Conservation (phyloP, 2,888 invertebrate genomes). For the Macrophya annulata region DNA sequence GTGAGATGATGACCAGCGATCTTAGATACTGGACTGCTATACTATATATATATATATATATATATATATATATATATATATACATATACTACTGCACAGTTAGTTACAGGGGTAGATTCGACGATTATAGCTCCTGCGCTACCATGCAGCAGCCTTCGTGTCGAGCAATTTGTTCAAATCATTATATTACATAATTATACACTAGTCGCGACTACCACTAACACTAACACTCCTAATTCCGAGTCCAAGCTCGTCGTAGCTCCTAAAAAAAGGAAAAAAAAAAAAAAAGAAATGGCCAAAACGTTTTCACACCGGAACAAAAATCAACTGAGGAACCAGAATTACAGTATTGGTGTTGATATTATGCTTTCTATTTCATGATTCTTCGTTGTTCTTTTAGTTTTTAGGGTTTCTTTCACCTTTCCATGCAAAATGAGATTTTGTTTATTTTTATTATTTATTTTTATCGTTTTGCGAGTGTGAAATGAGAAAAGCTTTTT, state of each 20-base stretch:
- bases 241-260: background rate
- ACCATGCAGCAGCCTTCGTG: constrained; percentile 28
- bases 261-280: background rate
- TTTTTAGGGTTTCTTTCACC: background rate
- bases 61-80: too few species aligned
- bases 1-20: constrained; percentile 52
- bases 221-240: background rate
- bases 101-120: constrained; percentile 31
- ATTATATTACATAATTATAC: constrained; percentile 51
- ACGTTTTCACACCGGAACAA: background rate
- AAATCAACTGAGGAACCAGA: background rate
- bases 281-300: background rate
- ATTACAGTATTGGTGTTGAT: background rate
- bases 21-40: constrained; percentile 22
- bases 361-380: background rate
- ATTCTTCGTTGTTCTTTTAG: background rate
- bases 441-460: background rate
- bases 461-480: too few species aligned
- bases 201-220: background rate
- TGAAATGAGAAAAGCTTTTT: background rate
- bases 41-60: background rate
- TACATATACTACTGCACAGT: background rate
- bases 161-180: constrained; percentile 52
- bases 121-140: constrained; percentile 35
- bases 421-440: background rate